phyloP scores from a whole-genome alignment of 2,888 invertebrate species.

The Periphyllus acericola region DNA sequence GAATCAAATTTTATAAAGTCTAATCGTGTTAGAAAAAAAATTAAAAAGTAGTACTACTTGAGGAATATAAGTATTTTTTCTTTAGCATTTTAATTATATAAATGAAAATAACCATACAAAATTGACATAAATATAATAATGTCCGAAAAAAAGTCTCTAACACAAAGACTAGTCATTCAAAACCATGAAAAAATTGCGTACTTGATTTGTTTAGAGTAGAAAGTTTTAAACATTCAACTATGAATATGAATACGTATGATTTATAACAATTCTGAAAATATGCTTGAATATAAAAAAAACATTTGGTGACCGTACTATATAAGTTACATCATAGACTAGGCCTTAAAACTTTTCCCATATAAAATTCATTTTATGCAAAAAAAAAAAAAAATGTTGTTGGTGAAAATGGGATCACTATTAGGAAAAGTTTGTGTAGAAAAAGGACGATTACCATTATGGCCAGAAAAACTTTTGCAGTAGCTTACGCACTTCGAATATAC shows the following conservation, averaged over 20 bases:
- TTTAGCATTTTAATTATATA: too few species aligned
- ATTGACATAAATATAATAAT: neutral
- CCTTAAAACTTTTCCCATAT: constrained; percentile 62
- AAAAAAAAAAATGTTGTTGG: constrained; percentile 58
- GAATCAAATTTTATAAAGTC: too few species aligned
- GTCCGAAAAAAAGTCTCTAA: neutral
- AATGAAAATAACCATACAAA: neutral
- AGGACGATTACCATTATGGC: constrained; percentile 49
- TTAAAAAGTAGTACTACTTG: too few species aligned
- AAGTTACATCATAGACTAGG: constrained; percentile 60
- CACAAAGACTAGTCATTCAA: neutral
- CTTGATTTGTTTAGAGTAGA: constrained; percentile 28
- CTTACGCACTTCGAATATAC: constrained; percentile 52
- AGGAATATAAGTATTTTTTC: too few species aligned
- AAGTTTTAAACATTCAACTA: constrained; percentile 38
- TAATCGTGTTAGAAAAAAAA: too few species aligned
- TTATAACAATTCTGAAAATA: constrained; percentile 59
- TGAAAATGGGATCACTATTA: constrained; percentile 62
- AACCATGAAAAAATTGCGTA: constrained; percentile 2
- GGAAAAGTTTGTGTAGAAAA: constrained; percentile 59
- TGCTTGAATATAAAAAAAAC: constrained; percentile 38
- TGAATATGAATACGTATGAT: constrained; percentile 43
- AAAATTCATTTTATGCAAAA: constrained; percentile 61
- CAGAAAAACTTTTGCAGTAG: constrained; percentile 44
- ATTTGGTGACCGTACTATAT: constrained; percentile 57